These are phyloP conservation scores for Fragum sueziense DNA, from an alignment of 2,888 invertebrate genomes.

Conservation along the genomic window DNA sequence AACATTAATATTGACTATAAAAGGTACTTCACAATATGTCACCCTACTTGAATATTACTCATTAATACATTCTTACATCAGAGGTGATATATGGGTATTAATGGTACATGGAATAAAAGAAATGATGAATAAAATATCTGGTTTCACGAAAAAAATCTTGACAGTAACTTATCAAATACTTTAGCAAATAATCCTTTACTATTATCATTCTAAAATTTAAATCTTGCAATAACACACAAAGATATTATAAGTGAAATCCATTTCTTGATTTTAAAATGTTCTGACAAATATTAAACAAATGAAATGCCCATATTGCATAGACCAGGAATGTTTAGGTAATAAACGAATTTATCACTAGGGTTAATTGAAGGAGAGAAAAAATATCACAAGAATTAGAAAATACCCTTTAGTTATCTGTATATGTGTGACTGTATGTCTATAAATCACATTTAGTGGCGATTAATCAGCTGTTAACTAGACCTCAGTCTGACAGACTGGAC, in stretches of 20 bases:
- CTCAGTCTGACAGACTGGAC: conserved; percentile 31
- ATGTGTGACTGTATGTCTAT: conserved; percentile 5
- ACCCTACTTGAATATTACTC: background rate
- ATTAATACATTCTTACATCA: background rate
- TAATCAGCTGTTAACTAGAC: conserved; percentile 48
- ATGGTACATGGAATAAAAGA: too few relatives aligned
- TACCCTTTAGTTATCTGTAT: background rate
- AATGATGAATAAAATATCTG: too few relatives aligned
- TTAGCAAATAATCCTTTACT: background rate
- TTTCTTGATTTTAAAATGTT: too few relatives aligned
- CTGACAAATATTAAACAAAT: too few relatives aligned
- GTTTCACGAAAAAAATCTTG: too few relatives aligned
- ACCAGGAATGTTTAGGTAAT: too few relatives aligned
- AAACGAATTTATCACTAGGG: too few relatives aligned
- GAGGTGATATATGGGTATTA: too few relatives aligned
- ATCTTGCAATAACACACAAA: background rate
- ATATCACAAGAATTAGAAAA: background rate
- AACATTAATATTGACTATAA: background rate
- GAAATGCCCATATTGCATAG: too few relatives aligned
- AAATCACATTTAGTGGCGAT: conserved; percentile 26
- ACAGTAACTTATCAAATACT: too few relatives aligned
- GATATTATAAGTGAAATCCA: too few relatives aligned
- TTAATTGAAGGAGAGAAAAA: background rate
- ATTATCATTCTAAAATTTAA: background rate
- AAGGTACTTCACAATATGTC: conserved; percentile 11